These are phyloP conservation scores for Oxytorus armatus DNA, from an alignment of 2,888 invertebrate species.

Conservation along the genomic window DNA sequence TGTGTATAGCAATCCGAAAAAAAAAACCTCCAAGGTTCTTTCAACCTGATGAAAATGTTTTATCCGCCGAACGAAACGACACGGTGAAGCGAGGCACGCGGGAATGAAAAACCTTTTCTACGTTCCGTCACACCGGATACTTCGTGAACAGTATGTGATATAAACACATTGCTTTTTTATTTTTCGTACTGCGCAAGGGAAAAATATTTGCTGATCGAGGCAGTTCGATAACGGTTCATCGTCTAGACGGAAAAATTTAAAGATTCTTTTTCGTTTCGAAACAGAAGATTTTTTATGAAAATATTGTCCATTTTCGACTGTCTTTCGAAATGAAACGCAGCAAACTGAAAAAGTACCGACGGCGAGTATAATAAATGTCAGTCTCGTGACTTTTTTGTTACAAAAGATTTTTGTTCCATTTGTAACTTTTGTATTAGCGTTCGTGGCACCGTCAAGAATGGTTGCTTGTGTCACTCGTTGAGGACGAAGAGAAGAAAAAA, in stretches of 20 bases:
- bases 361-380: conserved; percentile 29
- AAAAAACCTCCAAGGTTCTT: conserved; percentile 42
- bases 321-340: no score
- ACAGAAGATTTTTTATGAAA: no score
- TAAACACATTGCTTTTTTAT: neutral
- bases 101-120: conserved; percentile 14
- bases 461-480: conserved; percentile 47
- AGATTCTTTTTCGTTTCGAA: no score
- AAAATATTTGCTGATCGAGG: neutral
- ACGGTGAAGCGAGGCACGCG: neutral
- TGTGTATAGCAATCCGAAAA: conserved; percentile 20
- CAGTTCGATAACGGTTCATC: no score
- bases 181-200: neutral
- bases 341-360: neutral
- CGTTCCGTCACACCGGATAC: neutral
- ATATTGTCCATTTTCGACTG: no score
- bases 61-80: conserved; percentile 18
- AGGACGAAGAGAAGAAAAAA: conserved; percentile 11
- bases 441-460: conserved; percentile 55
- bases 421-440: conserved; percentile 48
- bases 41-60: conserved; percentile 54
- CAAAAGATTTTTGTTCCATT: conserved; percentile 2
- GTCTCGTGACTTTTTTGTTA: conserved; percentile 7
- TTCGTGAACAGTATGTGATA: neutral
- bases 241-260: no score